Evolutionary conservation across 2,888 invertebrate genomes (phyloP).

Genomic region (Drosophila sordidapex): DNA sequence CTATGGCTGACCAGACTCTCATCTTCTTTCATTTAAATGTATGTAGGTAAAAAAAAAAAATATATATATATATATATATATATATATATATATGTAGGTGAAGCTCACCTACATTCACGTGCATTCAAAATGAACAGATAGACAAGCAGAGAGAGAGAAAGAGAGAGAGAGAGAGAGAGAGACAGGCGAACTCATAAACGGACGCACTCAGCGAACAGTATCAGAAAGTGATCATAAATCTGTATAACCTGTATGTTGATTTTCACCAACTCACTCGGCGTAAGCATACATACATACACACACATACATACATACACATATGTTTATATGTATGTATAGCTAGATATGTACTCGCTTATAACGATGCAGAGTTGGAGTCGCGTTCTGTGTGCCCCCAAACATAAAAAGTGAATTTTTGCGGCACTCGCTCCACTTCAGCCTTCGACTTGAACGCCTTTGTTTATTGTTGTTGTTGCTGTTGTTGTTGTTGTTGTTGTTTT

Average conservation of each 20-base stretch:
- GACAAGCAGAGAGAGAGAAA: not conserved
- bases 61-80: not conserved
- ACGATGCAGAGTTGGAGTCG: constrained; percentile 19
- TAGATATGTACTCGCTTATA: constrained; percentile 27
- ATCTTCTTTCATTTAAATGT: constrained; percentile 38
- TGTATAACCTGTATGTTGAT: constrained; percentile 73
- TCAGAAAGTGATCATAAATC: constrained; percentile 77
- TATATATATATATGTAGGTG: constrained; percentile 4
- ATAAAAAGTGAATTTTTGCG: constrained; percentile 70
- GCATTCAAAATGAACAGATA: constrained; percentile 17
- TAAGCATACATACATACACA: constrained; percentile 8
- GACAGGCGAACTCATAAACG: constrained; percentile 3
- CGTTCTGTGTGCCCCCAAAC: constrained; percentile 41
- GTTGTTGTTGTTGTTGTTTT: constrained; percentile 20
- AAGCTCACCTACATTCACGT: constrained; percentile 55
- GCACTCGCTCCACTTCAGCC: constrained; percentile 61
- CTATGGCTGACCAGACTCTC: constrained; percentile 11
- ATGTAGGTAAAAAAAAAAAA: not conserved
- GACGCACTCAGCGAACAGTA: constrained; percentile 52
- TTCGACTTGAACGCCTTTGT: constrained; percentile 52
- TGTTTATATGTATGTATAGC: constrained; percentile 4
- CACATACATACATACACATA: not conserved
- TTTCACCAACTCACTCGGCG: constrained; percentile 58
- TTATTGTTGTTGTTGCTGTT: constrained; percentile 5
- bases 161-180: not conserved